Evolutionary conservation across 2,797 vertebrate genomes (phyloP).

Genomic region (Leptoclinus maculatus): DNA sequence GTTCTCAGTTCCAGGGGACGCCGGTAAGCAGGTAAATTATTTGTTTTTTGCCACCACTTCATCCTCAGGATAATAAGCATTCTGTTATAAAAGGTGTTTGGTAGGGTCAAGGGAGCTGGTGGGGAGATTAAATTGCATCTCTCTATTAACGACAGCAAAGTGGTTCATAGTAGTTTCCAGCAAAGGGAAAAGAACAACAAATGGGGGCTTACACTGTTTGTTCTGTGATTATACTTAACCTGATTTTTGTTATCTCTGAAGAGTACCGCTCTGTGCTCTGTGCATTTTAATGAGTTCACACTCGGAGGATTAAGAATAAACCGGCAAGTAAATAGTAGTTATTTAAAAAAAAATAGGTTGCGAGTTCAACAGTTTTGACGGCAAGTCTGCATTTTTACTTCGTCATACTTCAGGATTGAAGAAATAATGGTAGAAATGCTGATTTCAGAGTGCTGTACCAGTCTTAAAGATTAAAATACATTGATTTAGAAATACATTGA

Average conservation of each 20-base stretch:
- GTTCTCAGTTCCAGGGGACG: not conserved
- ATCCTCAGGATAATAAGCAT: conserved; percentile 16
- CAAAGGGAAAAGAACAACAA: conserved; percentile 5
- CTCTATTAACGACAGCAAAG: not conserved
- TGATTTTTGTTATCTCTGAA: not conserved
- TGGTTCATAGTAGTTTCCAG: not conserved
- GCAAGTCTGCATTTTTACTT: not conserved
- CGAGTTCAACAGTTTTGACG: not conserved
- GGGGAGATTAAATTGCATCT: conserved; percentile 17
- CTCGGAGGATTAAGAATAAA: not conserved
- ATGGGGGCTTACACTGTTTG: not conserved
- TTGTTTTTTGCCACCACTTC: conserved; percentile 7
- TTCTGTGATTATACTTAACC: not conserved
- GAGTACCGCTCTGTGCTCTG: not conserved
- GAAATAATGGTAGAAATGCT: not conserved
- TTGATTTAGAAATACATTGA: not conserved
- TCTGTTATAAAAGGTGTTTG: conserved; percentile 10
- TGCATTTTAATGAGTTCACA: conserved; percentile 1
- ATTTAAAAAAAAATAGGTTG: not conserved
- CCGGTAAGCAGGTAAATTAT: not conserved
- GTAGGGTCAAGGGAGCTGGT: conserved; percentile 11
- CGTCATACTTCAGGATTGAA: not conserved
- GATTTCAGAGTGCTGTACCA: not conserved
- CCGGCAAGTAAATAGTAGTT: not conserved
- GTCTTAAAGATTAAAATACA: not conserved